These are phyloP conservation scores for Holacanthus passer DNA, from an alignment of 2,113 vertebrate species.

Conservation along the genomic window DNA sequence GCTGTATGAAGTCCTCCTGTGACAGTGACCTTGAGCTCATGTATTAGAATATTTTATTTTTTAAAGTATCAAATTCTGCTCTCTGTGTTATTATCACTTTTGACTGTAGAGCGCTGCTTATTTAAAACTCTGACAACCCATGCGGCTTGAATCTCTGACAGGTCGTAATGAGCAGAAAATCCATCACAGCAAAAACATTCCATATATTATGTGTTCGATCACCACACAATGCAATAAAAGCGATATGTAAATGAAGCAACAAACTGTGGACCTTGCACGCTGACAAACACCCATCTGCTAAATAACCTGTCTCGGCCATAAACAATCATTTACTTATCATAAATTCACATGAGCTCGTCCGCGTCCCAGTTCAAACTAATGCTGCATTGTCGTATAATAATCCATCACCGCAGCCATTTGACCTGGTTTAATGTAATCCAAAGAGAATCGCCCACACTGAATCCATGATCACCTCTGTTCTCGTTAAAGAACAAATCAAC, in stretches of 20 bases:
- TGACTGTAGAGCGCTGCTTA: slow-evolving; percentile 4
- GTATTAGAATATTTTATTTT: slow-evolving; percentile 35
- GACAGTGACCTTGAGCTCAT: slow-evolving; percentile 59
- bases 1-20: slow-evolving; percentile 7
- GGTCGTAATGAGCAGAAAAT: slow-evolving; percentile 49
- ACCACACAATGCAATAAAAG: slow-evolving; percentile 37
- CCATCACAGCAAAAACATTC: slow-evolving; percentile 21
- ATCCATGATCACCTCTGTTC: slow-evolving; percentile 62
- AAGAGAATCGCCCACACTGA: slow-evolving; percentile 65
- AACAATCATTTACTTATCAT: slow-evolving; percentile 67
- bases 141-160: slow-evolving; percentile 24
- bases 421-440: slow-evolving; percentile 76
- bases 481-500: slow-evolving; percentile 69
- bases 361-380: slow-evolving; percentile 60
- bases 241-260: slow-evolving; percentile 51
- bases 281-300: slow-evolving; percentile 63
- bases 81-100: slow-evolving; percentile 31
- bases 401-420: slow-evolving; percentile 69
- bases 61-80: slow-evolving; percentile 19
- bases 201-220: slow-evolving; percentile 10
- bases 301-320: slow-evolving; percentile 60
- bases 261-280: slow-evolving; percentile 21
- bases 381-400: slow-evolving; percentile 63
- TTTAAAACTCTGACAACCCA: slow-evolving; percentile 27
- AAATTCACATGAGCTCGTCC: slow-evolving; percentile 61